A percentile compares a stretch with the other conserved stretches of the same genome.
Evolutionary conservation across 1,140 invertebrate genomes (phyloP).

Genomic region (Centruroides sculpturatus): DNA sequence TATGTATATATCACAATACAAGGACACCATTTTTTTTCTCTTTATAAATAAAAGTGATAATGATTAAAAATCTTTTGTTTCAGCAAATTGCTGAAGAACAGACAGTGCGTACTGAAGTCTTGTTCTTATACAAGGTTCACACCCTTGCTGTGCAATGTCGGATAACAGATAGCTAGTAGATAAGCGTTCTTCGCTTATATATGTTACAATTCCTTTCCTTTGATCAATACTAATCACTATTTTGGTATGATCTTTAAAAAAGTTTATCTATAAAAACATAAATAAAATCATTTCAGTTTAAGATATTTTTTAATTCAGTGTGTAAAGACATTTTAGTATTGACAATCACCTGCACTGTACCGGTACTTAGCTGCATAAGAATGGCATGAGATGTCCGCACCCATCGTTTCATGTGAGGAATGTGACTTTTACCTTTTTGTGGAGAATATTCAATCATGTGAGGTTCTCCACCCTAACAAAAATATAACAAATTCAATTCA

Average conservation of each 20-base stretch:
- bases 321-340: not conserved
- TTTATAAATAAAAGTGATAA: too few species aligned
- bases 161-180: constrained; percentile 42
- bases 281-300: too few species aligned
- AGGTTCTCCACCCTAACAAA: constrained; percentile 29
- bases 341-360: constrained; percentile 39
- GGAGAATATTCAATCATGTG: constrained; percentile 1
- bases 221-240: constrained; percentile 32
- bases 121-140: constrained; percentile 37
- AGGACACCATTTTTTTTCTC: too few species aligned
- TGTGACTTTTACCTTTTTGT: constrained; percentile 23
- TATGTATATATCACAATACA: too few species aligned
- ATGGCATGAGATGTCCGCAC: constrained; percentile 43
- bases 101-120: constrained; percentile 42
- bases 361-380: constrained; percentile 43
- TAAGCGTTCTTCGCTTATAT: constrained; percentile 40
- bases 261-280: constrained; percentile 37
- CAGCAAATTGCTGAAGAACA: constrained; percentile 35
- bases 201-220: constrained; percentile 35
- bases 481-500: not conserved
- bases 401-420: constrained; percentile 41
- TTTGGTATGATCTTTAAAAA: constrained; percentile 47
- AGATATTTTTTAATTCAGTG: too few species aligned
- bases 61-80: constrained; percentile 25
- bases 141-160: constrained; percentile 41